Evolutionary conservation across 2,888 invertebrate species (phyloP).

Genomic region (Nycteola revayana): DNA sequence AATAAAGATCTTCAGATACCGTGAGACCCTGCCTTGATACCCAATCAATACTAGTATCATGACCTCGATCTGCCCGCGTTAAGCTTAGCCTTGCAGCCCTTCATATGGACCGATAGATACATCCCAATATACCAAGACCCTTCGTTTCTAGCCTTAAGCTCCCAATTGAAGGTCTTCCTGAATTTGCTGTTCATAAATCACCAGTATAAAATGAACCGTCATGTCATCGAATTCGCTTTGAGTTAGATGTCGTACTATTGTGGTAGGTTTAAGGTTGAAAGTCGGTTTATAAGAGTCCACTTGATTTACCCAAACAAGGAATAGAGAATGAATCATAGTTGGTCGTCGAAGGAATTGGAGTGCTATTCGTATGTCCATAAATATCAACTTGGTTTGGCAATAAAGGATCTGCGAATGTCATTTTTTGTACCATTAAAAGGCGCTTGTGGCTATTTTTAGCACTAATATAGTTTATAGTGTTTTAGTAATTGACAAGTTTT

Average conservation of each 20-base stretch:
- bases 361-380: constrained; percentile 22
- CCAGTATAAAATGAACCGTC: constrained; percentile 27
- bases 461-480: constrained; percentile 11
- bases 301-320: constrained; percentile 58
- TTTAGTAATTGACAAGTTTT: no score
- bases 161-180: constrained; percentile 29
- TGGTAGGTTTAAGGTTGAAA: constrained; percentile 41
- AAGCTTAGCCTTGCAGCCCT: constrained; percentile 52
- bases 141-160: constrained; percentile 21
- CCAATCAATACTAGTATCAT: constrained; percentile 25
- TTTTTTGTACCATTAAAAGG: constrained; percentile 21
- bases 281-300: constrained; percentile 39
- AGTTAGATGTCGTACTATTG: constrained; percentile 13
- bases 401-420: constrained; percentile 6
- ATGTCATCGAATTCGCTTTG: constrained; percentile 13
- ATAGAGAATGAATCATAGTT: constrained; percentile 45
- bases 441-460: constrained; percentile 31
- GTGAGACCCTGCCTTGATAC: constrained; percentile 37
- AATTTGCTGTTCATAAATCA: constrained; percentile 12
- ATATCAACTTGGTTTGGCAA: constrained; percentile 17
- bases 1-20: constrained; percentile 37
- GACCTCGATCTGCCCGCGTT: constrained; percentile 32
- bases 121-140: constrained; percentile 30
- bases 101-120: constrained; percentile 42
- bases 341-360: constrained; percentile 27